Percentiles rank a stretch among this genome's conserved stretches.
These are phyloP conservation scores for Hymenochirus boettgeri DNA, from an alignment of 2,113 vertebrate genomes.

Conservation along the genomic window DNA sequence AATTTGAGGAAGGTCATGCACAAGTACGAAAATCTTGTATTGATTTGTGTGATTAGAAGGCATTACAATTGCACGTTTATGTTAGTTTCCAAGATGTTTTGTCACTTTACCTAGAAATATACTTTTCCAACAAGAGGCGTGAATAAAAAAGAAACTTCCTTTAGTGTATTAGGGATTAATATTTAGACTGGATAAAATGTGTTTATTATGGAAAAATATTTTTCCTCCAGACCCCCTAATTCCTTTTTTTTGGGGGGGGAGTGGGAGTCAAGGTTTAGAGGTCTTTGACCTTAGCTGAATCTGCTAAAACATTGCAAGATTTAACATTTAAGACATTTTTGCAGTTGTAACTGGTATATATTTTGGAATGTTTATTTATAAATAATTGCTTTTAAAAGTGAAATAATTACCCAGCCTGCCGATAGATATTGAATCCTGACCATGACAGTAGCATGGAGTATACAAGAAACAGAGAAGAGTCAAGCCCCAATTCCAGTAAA, in stretches of 20 bases:
- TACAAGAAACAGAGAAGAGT: too few relatives aligned
- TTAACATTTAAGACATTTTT: too few relatives aligned
- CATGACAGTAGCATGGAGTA: too few relatives aligned
- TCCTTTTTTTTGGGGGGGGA: not conserved
- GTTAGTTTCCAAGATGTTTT: constrained; percentile 59
- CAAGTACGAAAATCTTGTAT: constrained; percentile 81
- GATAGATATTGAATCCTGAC: too few relatives aligned
- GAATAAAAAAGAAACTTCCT: constrained; percentile 23
- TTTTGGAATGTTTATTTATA: too few relatives aligned
- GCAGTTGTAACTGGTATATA: too few relatives aligned
- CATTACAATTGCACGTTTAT: constrained; percentile 71
- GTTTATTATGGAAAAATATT: constrained; percentile 2
- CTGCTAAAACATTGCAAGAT: too few relatives aligned
- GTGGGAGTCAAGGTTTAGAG: too few relatives aligned
- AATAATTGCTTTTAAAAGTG: too few relatives aligned
- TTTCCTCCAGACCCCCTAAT: constrained; percentile 7
- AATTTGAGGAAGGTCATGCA: constrained; percentile 96
- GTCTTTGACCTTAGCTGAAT: too few relatives aligned
- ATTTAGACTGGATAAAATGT: constrained; percentile 47
- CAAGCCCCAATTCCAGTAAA: too few relatives aligned
- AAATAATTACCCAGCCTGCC: too few relatives aligned
- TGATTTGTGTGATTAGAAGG: constrained; percentile 88
- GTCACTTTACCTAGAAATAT: constrained; percentile 65
- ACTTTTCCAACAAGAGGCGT: constrained; percentile 49
- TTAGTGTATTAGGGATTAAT: constrained; percentile 26